These are phyloP conservation scores for Diadophis punctatus DNA, from an alignment of 2,113 vertebrate genomes.

Conservation along the genomic window DNA sequence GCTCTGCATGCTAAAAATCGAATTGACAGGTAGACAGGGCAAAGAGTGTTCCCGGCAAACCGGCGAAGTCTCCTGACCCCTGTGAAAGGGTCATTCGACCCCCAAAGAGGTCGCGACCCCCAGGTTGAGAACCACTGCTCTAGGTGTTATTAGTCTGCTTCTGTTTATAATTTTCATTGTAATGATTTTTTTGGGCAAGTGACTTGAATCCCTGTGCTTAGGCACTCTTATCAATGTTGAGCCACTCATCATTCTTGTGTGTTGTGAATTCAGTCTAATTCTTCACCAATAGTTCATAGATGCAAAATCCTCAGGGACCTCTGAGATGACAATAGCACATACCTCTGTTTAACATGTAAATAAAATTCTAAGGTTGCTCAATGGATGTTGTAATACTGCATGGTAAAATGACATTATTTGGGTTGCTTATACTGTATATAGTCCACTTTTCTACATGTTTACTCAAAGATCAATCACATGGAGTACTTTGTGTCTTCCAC, in stretches of 20 bases:
- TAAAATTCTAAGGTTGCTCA: neutral
- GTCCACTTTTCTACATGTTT: neutral
- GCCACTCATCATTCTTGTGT: neutral
- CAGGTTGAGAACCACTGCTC: no score
- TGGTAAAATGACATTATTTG: neutral
- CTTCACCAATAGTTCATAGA: constrained; percentile 12
- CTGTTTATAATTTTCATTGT: constrained; percentile 3
- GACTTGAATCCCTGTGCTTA: neutral
- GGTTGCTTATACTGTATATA: neutral
- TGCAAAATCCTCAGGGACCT: neutral
- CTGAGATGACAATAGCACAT: neutral
- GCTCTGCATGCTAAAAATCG: no score
- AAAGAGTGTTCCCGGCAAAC: no score
- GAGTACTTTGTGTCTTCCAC: neutral
- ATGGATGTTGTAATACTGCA: neutral
- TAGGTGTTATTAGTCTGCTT: neutral
- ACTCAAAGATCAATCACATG: neutral
- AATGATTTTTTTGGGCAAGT: neutral
- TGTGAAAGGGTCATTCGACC: no score
- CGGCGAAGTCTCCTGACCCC: no score
- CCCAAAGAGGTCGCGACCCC: no score
- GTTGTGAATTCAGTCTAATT: constrained; percentile 1
- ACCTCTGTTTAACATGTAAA: neutral
- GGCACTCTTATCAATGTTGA: neutral
- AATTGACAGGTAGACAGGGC: no score